Evolutionary conservation across 2,113 vertebrate species (phyloP), one percentile per base, ranked within the genome.

Genomic region (Tauraco erythrolophus): DNA sequence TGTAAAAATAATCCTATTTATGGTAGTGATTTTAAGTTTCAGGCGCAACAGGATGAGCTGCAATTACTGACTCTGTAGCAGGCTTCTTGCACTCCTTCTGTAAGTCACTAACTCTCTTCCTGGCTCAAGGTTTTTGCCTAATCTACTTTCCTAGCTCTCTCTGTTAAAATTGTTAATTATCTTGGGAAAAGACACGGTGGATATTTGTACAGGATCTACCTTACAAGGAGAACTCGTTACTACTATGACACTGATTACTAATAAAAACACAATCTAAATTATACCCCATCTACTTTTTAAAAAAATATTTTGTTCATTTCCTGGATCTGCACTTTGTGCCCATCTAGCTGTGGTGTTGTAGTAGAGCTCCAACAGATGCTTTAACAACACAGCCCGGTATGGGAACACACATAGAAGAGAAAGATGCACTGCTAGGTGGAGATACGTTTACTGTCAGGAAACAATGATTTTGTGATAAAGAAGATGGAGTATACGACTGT

Each of bases 391-490:
- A 74, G 15, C 11, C 31, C 14, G 14, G 18, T 82, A 60, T 17
- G 22, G 56, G 61, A 91, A 66, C 39, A 43, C 21, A 58, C 22
- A 35, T 2, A n/a, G 51, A 78, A 56, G 23, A 87, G 56, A 88
- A 77, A 78, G 58, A 86, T 48, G 70, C 84, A 91, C 60, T 92
- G 80, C 60, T 74, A 93, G 79, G 45, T 92, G 83, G 39, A 82
- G 50, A 88, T 64, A 18, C 41, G 64, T 94, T 93, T 81, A 92
- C 56, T 61, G 60, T 86, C 43, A 89, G 60, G n/a, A 95, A 74
- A 91, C 53, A 91, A 69, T 91, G 50, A 84, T 25, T 93, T 84
- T 88, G 85, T 88, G 92, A 93, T 95, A 83, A 93, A 94, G 94
- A 96, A 92, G 76, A 94, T 84, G 39, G 87, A 95, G 84, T 84